Base-by-base conservation (phyloP, 53 echinoderm and acorn worm genomes). In the Crossaster papposus region DNA sequence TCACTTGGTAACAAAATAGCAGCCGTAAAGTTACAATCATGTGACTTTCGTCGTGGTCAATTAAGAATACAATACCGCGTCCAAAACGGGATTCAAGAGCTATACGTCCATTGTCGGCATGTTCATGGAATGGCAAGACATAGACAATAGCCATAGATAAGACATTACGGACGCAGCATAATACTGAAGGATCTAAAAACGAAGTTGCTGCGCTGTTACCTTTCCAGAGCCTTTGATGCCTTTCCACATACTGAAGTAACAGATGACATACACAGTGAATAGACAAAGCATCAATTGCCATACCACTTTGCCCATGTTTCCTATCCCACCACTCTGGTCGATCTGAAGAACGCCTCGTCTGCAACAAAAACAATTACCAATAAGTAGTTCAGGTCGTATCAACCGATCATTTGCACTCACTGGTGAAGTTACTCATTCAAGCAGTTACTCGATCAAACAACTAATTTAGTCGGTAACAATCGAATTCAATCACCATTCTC, bases 161-260 rank as follows among this genome's bases (percentile, higher is more conserved):
- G n/a, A n/a, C n/a, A n/a, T n/a, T n/a, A n/a, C n/a, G n/a, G n/a
- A n/a, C n/a, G n/a, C n/a, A n/a, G n/a, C n/a, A 38, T 7, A 38
- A 7, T 38, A 38, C 15, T n/a, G 22, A 15, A 31, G 44, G 28
- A 37, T 35, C 32, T 51, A 50, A 9, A 30, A 18, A 64, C 28
- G 28, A 13, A 63, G 64, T 10, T 10, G 44, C 31, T 2, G 11
- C 18, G 64, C 62, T 33, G 23, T 17, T 91, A 97, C 97, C 94
- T 95, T 97, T 81, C 97, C 97, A 10, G 97, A 97, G 75, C 95
- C 97, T 80, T 83, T 94, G 80, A 97, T 97, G 2, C 97, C 97
- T 70, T 97, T 97, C 97, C 95, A 94, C 58, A 97, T 86, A 75
- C 94, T 92, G 89, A 97, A 97, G 78, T 92, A 97, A 32, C 91